Base-by-base conservation (phyloP, 2,113 vertebrate species). In the Abramis brama region DNA sequence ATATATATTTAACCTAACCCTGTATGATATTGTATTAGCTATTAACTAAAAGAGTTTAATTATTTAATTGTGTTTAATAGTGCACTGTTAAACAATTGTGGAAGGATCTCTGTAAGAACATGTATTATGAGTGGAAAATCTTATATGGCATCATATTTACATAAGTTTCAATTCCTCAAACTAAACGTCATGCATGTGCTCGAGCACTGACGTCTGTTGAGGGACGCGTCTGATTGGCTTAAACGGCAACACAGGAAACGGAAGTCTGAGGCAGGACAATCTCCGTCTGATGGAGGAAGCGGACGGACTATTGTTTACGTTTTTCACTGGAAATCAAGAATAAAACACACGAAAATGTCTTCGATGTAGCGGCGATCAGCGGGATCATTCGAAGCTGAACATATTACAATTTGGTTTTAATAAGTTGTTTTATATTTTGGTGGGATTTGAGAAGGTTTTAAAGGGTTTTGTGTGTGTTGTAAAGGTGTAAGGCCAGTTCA, bases 231-330 rank as follows among this genome's bases (percentile, higher is more conserved):
- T 73, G 81, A 83, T 83, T 83, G 81, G 81, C 25, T 25, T 3
- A 43, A 11, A 39, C 52, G 6, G 39, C 57, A 64, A 21, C 33
- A 68, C 70, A 33, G 79, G 85, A 82, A 86, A 6, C 85, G 79
- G 85, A 86, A 86, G 59, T 55, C 17, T 8, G 33, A 7, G 6
- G 71, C 64, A 36, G 39, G 21, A 52, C 59, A 47, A 25, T 81
- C 21, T 59, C 15, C 30, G 66, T 78, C 74, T 71, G 64, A 27
- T 68, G 25, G 25, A 73, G 50, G 79, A 74, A 60, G 79, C n/a
- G 30, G 70, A 21, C 55, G 25, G 25, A 82, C 70, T 71, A 83
- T 83, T 82, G 39, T 64, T 50, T 86, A 30, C 36, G 79, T 82
- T 86, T 86, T 86, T 82, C 7, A 66, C 60, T 9, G 19, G 27